These are phyloP conservation scores for Embiotoca jacksoni DNA, from an alignment of 2,113 vertebrate genomes.

Conservation along the genomic window DNA sequence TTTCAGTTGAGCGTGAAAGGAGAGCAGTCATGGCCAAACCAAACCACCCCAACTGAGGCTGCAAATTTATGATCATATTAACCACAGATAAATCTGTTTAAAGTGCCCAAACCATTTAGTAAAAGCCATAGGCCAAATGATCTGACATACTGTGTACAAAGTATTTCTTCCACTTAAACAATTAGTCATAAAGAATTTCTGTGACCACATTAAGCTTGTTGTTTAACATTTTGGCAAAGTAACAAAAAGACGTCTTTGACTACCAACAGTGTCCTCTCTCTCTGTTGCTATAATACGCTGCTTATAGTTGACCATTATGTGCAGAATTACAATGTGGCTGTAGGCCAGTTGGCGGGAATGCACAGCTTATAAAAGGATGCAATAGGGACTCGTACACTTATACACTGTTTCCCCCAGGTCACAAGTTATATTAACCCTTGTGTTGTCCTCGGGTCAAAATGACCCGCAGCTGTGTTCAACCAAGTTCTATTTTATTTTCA, in stretches of 20 bases:
- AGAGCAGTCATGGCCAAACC: conserved; percentile 16
- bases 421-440: too few relatives aligned
- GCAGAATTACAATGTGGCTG: conserved; percentile 30
- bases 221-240: conserved; percentile 42
- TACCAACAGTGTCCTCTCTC: conserved; percentile 33
- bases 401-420: not conserved
- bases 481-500: too few relatives aligned
- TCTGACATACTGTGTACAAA: conserved; percentile 9
- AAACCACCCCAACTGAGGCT: not conserved
- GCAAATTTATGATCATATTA: conserved; percentile 55
- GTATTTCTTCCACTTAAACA: conserved; percentile 34
- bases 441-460: too few relatives aligned
- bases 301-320: conserved; percentile 46
- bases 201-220: conserved; percentile 16
- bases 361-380: conserved; percentile 2
- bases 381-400: not conserved
- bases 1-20: conserved; percentile 46
- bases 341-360: conserved; percentile 36
- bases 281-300: conserved; percentile 3
- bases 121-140: conserved; percentile 10
- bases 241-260: conserved; percentile 13
- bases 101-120: conserved; percentile 38
- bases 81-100: conserved; percentile 49
- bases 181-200: conserved; percentile 46
- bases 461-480: too few relatives aligned